Conservation (phyloP, 2,113 vertebrate genomes). For the Furnarius figulus region DNA sequence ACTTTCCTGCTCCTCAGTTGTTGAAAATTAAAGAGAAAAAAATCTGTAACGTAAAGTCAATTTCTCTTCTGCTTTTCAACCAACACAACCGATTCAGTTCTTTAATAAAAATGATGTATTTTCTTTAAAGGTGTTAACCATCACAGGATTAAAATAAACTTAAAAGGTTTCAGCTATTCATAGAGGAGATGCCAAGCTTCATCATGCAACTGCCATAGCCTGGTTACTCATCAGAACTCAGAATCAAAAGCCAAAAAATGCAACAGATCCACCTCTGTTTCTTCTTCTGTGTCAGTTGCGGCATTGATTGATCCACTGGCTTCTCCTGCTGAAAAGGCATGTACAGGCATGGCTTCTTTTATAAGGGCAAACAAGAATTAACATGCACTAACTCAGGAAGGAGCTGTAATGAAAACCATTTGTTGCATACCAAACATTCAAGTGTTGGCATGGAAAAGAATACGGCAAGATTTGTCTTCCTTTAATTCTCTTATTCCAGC, state of each 20-base stretch:
- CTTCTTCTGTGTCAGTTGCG: neutral
- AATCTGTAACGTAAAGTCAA: neutral
- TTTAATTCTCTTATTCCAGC: neutral
- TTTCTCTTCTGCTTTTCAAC: neutral
- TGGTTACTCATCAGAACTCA: neutral
- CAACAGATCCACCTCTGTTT: neutral
- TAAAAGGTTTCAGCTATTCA: neutral
- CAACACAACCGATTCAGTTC: neutral
- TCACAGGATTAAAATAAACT: neutral
- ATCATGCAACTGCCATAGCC: neutral
- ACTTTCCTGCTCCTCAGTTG: neutral
- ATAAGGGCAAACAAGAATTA: constrained; percentile 32
- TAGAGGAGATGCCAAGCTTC: neutral
- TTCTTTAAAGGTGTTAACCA: neutral
- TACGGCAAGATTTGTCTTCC: neutral
- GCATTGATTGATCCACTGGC: neutral
- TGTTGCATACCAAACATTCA: constrained; percentile 16
- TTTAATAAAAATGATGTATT: neutral
- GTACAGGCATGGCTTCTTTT: neutral
- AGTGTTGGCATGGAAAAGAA: neutral
- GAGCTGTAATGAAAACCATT: constrained; percentile 36
- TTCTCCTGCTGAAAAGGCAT: neutral
- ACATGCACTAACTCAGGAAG: neutral
- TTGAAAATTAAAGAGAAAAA: neutral
- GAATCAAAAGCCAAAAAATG: neutral